These are phyloP conservation scores for Drosophila truncata DNA, from an alignment of 1,140 invertebrate species.

Conservation along the genomic window DNA sequence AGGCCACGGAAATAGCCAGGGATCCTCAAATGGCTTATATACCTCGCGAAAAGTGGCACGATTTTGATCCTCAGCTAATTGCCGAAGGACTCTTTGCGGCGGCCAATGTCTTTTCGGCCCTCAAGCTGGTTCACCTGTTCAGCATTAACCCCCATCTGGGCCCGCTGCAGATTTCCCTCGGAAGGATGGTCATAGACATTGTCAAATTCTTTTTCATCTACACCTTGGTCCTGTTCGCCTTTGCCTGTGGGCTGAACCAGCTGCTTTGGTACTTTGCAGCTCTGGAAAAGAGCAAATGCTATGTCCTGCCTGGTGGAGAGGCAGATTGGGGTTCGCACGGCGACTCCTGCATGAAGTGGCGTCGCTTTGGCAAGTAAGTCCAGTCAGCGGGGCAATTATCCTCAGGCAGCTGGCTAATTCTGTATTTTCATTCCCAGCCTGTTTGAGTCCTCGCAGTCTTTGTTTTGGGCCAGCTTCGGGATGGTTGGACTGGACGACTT, in stretches of 20 bases:
- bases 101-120: constrained; percentile 94
- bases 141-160: constrained; percentile 96
- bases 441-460: constrained; percentile 95
- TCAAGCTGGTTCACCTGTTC: constrained; percentile 96
- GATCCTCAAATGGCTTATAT: constrained; percentile 90
- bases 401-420: constrained; percentile 34
- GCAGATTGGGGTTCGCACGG: constrained; percentile 89
- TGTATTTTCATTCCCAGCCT: constrained; percentile 86
- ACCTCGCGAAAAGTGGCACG: constrained; percentile 94
- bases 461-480: constrained; percentile 96
- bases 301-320: constrained; percentile 87
- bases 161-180: constrained; percentile 93
- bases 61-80: constrained; percentile 97
- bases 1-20: constrained; percentile 88
- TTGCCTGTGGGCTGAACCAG: constrained; percentile 94
- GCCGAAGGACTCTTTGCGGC: constrained; percentile 97
- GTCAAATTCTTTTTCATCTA: constrained; percentile 96
- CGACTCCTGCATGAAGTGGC: constrained; percentile 92
- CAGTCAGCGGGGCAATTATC: constrained; percentile 69
- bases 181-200: constrained; percentile 94
- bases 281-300: constrained; percentile 92
- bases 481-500: constrained; percentile 93
- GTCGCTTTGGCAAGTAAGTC: constrained; percentile 88
- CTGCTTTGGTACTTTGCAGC: constrained; percentile 96
- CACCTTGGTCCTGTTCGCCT: constrained; percentile 92